A percentile compares a stretch with the other conserved stretches of the same genome.
phyloP scores from a whole-genome alignment of 2,888 invertebrate species.

The Ichneumon xanthorius region DNA sequence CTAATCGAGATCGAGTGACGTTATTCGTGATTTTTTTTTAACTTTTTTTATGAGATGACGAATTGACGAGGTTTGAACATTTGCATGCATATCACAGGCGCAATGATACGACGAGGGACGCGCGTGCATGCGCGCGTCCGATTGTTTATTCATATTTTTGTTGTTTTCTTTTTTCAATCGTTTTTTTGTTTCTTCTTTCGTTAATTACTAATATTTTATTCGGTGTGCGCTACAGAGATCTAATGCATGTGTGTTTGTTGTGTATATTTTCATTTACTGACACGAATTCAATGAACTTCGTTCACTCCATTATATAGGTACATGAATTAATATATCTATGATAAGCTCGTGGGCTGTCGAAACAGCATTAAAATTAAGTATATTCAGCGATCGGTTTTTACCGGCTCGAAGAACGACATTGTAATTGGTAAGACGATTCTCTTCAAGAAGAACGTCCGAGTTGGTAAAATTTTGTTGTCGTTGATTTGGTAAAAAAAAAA shows the following conservation, averaged over 20 bases:
- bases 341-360: constrained; percentile 71
- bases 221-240: constrained; percentile 44
- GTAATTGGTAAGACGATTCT: constrained; percentile 11
- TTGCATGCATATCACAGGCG: constrained; percentile 79
- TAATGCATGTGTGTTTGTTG: constrained; percentile 43
- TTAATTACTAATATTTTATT: constrained; percentile 44
- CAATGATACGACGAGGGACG: constrained; percentile 74
- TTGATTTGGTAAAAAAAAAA: constrained; percentile 5
- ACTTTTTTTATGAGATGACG: constrained; percentile 17
- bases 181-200: constrained; percentile 10
- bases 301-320: constrained; percentile 42
- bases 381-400: constrained; percentile 44
- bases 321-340: constrained; percentile 67
- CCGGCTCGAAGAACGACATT: constrained; percentile 42
- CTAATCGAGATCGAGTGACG: constrained; percentile 18
- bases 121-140: constrained; percentile 42
- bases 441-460: not conserved
- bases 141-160: constrained; percentile 36
- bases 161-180: not conserved
- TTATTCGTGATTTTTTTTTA: constrained; percentile 18
- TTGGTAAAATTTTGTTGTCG: constrained; percentile 1
- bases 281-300: constrained; percentile 60
- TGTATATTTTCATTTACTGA: constrained; percentile 55
- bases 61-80: constrained; percentile 58
- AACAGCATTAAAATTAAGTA: constrained; percentile 64